Evolutionary conservation across 1,140 invertebrate species (phyloP), one percentile per base, ranked within the genome.

Genomic region (Drosophila subpulchrella): DNA sequence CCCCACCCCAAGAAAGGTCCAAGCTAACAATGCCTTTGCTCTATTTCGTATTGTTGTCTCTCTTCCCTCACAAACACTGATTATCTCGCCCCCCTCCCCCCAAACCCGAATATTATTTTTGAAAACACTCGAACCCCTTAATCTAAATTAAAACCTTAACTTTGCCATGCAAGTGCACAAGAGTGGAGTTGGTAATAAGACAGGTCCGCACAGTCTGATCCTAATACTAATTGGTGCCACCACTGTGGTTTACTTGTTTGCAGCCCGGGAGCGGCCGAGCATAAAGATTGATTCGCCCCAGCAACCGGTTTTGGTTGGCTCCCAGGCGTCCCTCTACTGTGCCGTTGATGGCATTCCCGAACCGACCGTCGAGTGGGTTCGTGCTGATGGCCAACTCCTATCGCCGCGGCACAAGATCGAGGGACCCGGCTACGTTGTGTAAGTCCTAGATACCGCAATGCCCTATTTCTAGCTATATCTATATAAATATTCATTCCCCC

Each of bases 231-330:
- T 92, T 61, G 86, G 85, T 91, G 79, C 91, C 79, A 91, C 91
- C 72, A 91, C 91, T 68, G 82, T 92, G 70, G 91, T 73, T 92
- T 92, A 75, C 79, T 93, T 93, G 66, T 60, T 92, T 92, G 81
- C 84, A 98, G 97, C 95, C 75, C 95, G 97, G 46, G 97, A 98
- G 93, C 84, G 93, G 7, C 98, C 98, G 6, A 90, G 93, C 41
- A 92, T 99, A 56, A 95, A 96, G 81, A 93, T 99, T 11, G 53
- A 48, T 10, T 96, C 96, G 2, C 92, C 93, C 53, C 93, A 93
- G 10, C 93, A 94, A 90, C 94, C 93, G 0, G 94, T 97, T 0
- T 89, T 92, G 0, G 86, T 95, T 8, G 97, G 97, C 42, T 94
- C 94, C 6, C 95, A 95, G 59, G 95, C 94, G 4, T 93, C 96